phyloP scores from a whole-genome alignment of 2,888 invertebrate species.

The Tryphoninae sp. region DNA sequence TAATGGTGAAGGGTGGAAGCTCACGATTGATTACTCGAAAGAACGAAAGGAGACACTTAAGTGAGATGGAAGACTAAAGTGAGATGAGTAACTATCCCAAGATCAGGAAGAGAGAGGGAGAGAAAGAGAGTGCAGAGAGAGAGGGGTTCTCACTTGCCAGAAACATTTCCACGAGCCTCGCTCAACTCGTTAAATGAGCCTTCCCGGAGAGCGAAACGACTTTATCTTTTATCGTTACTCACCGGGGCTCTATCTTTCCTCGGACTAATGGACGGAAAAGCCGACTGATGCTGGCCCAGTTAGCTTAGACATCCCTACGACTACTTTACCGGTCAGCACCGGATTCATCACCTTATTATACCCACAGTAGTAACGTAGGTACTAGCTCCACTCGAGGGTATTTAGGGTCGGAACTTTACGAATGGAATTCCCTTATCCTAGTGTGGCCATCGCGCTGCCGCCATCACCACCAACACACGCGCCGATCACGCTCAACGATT shows the following conservation, averaged over 20 bases:
- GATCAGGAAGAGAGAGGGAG: conserved; percentile 3
- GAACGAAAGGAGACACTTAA: conserved; percentile 13
- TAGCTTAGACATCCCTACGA: conserved; percentile 30
- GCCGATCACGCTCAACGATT: conserved; percentile 36
- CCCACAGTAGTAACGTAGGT: conserved; percentile 12
- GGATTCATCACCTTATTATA: conserved; percentile 46
- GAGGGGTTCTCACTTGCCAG: conserved; percentile 7
- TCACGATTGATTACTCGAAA: conserved; percentile 40
- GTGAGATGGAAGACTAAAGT: conserved; percentile 24
- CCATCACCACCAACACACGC: background rate
- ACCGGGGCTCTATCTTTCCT: conserved; percentile 52
- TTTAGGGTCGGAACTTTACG: conserved; percentile 40
- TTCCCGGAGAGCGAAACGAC: conserved; percentile 50
- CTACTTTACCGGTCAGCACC: conserved; percentile 34
- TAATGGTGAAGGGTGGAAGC: background rate
- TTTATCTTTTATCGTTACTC: conserved; percentile 63
- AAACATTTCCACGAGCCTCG: conserved; percentile 31
- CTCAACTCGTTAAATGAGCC: conserved; percentile 43
- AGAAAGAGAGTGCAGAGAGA: conserved; percentile 3
- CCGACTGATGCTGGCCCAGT: conserved; percentile 44
- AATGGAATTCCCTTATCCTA: conserved; percentile 61
- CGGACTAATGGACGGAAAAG: conserved; percentile 62
- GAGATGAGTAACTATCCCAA: conserved; percentile 14
- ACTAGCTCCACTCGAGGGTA: conserved; percentile 17
- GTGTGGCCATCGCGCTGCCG: conserved; percentile 33